Base-by-base conservation (phyloP, 2,113 vertebrate species). In the Lophura nycthemera region DNA sequence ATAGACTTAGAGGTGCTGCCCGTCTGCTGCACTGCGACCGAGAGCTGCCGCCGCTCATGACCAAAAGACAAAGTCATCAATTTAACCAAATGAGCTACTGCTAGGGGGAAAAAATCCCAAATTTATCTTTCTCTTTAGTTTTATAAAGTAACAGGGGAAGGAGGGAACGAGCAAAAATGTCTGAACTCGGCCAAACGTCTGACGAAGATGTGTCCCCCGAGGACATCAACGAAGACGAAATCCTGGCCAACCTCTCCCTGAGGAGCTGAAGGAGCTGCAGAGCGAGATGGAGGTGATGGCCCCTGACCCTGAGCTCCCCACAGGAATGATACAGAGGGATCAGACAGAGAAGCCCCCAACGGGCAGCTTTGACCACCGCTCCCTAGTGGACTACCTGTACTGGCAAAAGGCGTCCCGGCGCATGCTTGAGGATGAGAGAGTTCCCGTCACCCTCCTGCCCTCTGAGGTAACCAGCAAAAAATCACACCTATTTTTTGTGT, bases 251-350 rank as follows among this genome's bases (percentile, higher is more conserved):
- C 92, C 96, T 99, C 70, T 99, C 99, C 22, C 99, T 0, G 99
- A 99, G 95, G 99, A 99, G 96, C 98, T 99, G 4, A 97, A 96
- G 93, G 98, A 99, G 97, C 98, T 99, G 61, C 99, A 99, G 89
- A 98, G 97, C 2, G 99, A 99, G 94, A 99, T 99, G 98, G 99
- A 99, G 59, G 98, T 98, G 72, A 99, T 99, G 90, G 99, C 98
- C 45, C 99, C 99, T 6, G 99, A 99, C 73, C 99, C 99, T 21
- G 84, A 91, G 70, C 98, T 99, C 22, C 99, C 99, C 0, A 98
- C 97, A 6, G 99, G 99, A 30, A 99, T 99, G 98, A 98, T 99
- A 95, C 99, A 99, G 95, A 99, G 84, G 86, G 98, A 99, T 95
- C 99, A 99, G 96, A 99, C 99, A 0, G 98, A 99, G 78, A 99